Evolutionary conservation across 2,113 vertebrate genomes (phyloP).

Genomic region (Xenus cinereus): DNA sequence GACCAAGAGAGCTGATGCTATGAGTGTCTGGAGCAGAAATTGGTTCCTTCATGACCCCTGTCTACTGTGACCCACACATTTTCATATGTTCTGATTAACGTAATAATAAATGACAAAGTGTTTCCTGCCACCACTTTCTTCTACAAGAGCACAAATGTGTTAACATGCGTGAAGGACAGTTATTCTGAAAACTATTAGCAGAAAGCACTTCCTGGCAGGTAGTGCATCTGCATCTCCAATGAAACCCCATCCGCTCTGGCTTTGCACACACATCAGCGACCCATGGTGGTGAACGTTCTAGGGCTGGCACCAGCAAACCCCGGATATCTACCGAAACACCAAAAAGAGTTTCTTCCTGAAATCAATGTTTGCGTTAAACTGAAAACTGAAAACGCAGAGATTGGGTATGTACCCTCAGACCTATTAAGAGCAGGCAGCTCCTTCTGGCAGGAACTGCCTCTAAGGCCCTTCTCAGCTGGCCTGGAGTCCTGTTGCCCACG

Average conservation of each 20-base stretch:
- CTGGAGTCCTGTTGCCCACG: not conserved
- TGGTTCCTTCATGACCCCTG: fast-evolving
- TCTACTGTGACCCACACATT: not conserved
- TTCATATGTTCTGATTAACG: not conserved
- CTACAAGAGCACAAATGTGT: not conserved
- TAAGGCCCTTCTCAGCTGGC: not conserved
- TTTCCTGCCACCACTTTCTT: not conserved
- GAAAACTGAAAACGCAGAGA: not conserved
- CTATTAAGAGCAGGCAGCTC: not conserved
- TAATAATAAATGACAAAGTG: not conserved
- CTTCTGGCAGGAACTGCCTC: not conserved
- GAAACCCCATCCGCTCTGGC: not conserved
- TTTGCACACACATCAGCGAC: not conserved
- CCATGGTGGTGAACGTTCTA: fast-evolving
- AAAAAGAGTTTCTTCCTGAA: not conserved
- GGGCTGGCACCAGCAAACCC: not conserved
- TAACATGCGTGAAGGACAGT: not conserved
- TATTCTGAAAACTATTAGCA: not conserved
- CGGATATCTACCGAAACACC: not conserved
- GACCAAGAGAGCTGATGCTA: not conserved
- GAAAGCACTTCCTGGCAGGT: not conserved
- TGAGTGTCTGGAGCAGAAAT: not conserved
- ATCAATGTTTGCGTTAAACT: not conserved
- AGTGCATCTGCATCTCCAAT: not conserved
- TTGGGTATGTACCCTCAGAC: not conserved